phyloP scores from a whole-genome alignment of 1,140 invertebrate genomes.

The Atta texana region DNA sequence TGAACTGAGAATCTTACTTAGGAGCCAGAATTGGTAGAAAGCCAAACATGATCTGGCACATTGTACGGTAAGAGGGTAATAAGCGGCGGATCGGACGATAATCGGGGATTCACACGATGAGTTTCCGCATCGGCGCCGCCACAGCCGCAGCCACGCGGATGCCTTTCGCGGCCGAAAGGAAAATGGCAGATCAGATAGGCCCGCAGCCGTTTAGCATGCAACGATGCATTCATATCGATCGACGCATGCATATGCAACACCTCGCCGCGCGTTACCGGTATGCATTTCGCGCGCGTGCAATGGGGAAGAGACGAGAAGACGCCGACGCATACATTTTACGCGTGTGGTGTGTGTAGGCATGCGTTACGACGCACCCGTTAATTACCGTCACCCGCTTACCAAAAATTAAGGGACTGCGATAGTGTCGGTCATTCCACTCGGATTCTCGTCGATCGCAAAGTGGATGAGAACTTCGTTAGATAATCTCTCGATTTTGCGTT shows the following conservation, averaged over 20 bases:
- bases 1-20: not conserved
- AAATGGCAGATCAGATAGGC: slow-evolving; percentile 83
- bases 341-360: slow-evolving; percentile 69
- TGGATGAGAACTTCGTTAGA: not conserved
- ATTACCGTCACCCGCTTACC: slow-evolving; percentile 77
- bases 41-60: slow-evolving; percentile 40
- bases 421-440: slow-evolving; percentile 17
- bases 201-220: slow-evolving; percentile 82
- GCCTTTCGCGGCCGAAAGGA: slow-evolving; percentile 79
- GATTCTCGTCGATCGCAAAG: not conserved
- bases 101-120: slow-evolving; percentile 75
- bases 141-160: slow-evolving; percentile 66
- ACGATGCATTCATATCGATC: slow-evolving; percentile 86
- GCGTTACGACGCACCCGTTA: slow-evolving; percentile 81
- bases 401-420: slow-evolving; percentile 57
- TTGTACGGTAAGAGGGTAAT: slow-evolving; percentile 61
- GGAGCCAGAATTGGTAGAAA: slow-evolving; percentile 14
- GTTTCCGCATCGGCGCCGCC: slow-evolving; percentile 70
- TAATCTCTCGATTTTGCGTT: not conserved
- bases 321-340: slow-evolving; percentile 83
- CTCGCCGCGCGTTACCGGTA: slow-evolving; percentile 66
- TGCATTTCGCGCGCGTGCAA: slow-evolving; percentile 62
- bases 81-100: slow-evolving; percentile 72
- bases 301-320: slow-evolving; percentile 60
- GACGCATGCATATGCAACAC: slow-evolving; percentile 84